Conservation (phyloP, 23 tunicate genomes). For the Trididemnum nubilum region DNA sequence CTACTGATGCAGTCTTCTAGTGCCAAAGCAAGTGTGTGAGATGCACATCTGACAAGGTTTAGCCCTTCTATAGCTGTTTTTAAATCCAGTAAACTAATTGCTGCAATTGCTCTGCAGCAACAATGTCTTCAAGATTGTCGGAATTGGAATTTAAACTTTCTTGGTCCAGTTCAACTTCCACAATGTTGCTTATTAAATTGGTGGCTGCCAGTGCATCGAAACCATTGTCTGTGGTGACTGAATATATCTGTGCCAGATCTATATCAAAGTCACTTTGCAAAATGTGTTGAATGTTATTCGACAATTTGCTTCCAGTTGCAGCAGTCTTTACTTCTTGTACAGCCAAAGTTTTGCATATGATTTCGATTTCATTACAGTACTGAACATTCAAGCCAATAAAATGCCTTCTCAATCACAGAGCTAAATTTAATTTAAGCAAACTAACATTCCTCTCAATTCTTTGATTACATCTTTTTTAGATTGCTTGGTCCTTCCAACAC, state of each 20-base stretch:
- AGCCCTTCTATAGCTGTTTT: neutral
- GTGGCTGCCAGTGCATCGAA: neutral
- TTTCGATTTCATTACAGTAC: neutral
- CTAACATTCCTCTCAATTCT: neutral
- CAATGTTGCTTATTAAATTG: neutral
- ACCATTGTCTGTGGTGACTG: conserved; percentile 6
- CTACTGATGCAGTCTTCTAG: neutral
- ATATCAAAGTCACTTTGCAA: neutral
- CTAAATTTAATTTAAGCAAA: conserved; percentile 13
- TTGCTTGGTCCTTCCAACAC: neutral
- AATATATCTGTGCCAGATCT: neutral
- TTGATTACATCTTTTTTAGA: neutral
- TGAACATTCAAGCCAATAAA: conserved; percentile 1
- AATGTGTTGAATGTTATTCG: neutral
- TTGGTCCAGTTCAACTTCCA: neutral
- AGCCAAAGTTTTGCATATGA: neutral
- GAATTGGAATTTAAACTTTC: neutral
- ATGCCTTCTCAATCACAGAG: neutral
- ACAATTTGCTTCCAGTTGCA: conserved; percentile 8
- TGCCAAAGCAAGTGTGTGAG: conserved; percentile 16
- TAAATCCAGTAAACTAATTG: neutral
- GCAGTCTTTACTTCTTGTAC: neutral
- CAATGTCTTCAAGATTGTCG: neutral
- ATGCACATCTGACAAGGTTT: neutral
- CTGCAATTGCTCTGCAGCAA: conserved; percentile 1